Evolutionary conservation across 2,888 invertebrate species (phyloP).

Genomic region (Agrotis clavis): DNA sequence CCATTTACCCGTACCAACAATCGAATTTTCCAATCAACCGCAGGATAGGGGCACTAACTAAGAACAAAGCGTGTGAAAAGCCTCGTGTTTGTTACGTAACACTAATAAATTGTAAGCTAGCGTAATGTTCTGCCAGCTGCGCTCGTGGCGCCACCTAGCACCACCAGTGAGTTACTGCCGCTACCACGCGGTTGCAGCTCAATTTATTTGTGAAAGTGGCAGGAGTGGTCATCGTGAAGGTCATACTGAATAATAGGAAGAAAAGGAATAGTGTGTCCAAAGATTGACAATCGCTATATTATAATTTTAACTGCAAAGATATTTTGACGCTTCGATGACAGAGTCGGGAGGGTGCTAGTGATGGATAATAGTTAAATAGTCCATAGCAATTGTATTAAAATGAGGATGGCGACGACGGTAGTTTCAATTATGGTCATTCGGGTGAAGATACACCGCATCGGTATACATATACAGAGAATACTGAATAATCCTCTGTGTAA

Average conservation of each 20-base stretch:
- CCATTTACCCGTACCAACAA: neutral
- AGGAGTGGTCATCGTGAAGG: slow-evolving; percentile 6
- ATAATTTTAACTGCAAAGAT: neutral
- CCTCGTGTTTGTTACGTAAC: slow-evolving; percentile 25
- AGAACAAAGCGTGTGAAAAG: slow-evolving; percentile 7
- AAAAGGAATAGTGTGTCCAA: neutral
- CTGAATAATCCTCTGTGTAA: too few species aligned
- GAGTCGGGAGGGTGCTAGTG: neutral
- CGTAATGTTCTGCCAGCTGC: slow-evolving; percentile 30
- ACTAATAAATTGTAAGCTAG: slow-evolving; percentile 45
- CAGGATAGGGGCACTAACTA: too few species aligned
- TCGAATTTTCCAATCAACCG: neutral
- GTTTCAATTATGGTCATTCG: neutral
- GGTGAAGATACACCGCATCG: neutral
- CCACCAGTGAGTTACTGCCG: slow-evolving; percentile 38
- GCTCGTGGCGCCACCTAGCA: slow-evolving; percentile 30
- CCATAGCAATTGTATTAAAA: neutral
- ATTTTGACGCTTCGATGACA: neutral
- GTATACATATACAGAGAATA: too few species aligned
- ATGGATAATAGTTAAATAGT: neutral
- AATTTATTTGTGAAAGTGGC: slow-evolving; percentile 22
- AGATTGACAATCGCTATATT: neutral
- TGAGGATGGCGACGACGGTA: neutral
- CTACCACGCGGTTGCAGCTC: neutral
- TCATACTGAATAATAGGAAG: neutral